Conservation (phyloP, 2,113 vertebrate species). For the Cettia cetti region DNA sequence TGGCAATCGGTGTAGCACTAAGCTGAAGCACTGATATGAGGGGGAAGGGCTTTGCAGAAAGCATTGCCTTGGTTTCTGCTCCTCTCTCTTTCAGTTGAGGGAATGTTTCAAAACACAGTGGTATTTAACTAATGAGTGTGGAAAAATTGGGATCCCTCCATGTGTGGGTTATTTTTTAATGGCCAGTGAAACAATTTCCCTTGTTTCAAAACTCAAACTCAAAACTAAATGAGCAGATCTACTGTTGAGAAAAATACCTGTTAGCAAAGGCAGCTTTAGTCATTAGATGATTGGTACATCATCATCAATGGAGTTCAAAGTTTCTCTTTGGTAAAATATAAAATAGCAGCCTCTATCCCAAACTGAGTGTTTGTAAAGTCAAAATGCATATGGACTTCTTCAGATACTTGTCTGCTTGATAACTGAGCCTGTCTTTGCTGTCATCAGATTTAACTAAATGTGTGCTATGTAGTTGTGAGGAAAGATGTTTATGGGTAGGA, state of each 20-base stretch:
- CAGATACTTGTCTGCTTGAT: background rate
- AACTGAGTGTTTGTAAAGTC: background rate
- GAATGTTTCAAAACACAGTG: background rate
- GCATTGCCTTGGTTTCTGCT: background rate
- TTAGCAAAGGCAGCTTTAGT: background rate
- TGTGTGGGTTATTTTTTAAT: background rate
- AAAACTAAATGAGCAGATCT: background rate
- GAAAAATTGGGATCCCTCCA: background rate
- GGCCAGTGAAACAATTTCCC: background rate
- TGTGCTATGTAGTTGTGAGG: background rate
- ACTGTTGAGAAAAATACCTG: background rate
- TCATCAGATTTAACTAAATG: background rate
- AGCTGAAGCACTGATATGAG: background rate
- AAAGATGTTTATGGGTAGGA: background rate
- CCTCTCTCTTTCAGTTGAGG: background rate
- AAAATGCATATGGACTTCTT: background rate
- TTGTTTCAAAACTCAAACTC: background rate
- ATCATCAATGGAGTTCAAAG: background rate
- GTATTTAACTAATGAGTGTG: background rate
- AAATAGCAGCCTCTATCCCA: background rate
- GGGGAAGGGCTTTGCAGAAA: background rate
- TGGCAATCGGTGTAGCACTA: background rate
- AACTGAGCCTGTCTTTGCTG: background rate
- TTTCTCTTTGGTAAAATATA: background rate
- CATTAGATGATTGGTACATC: too few species aligned